A percentile compares a stretch with the other conserved stretches of the same genome.
Conservation (phyloP, 2,888 invertebrate species). For the Spicauda simplicius region DNA sequence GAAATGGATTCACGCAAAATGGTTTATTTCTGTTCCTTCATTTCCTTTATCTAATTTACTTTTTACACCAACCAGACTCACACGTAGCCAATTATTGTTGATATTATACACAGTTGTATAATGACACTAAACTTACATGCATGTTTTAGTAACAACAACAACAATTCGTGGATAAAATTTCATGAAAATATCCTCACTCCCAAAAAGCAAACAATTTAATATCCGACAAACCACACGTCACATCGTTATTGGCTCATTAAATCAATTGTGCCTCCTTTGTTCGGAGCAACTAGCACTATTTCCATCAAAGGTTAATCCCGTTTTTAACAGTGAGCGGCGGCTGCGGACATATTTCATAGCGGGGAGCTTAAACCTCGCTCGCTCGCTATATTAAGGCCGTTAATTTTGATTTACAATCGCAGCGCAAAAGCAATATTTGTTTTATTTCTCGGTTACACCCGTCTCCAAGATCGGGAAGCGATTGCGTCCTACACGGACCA, state of each 20-base stretch:
- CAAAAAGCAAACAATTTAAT: not conserved
- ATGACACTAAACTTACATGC: too few relatives aligned
- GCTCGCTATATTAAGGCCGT: conserved; percentile 83
- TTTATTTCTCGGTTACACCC: conserved; percentile 77
- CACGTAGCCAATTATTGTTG: too few relatives aligned
- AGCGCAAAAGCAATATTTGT: conserved; percentile 84
- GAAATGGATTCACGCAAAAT: too few relatives aligned
- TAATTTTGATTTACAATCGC: conserved; percentile 85
- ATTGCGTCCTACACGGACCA: conserved; percentile 70
- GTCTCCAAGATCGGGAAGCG: conserved; percentile 68
- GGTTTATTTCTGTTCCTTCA: too few relatives aligned
- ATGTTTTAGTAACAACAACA: too few relatives aligned
- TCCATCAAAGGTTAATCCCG: conserved; percentile 82
- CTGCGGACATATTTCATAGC: conserved; percentile 82
- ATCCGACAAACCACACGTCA: conserved; percentile 18
- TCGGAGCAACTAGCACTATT: conserved; percentile 77
- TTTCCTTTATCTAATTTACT: too few relatives aligned
- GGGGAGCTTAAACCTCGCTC: conserved; percentile 78
- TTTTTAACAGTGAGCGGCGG: conserved; percentile 83
- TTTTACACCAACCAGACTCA: too few relatives aligned
- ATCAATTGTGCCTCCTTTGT: conserved; percentile 66
- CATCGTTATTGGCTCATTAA: conserved; percentile 48
- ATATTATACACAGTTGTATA: too few relatives aligned
- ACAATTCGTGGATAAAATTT: not conserved
- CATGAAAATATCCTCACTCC: not conserved